Percentiles rank a stretch among this genome's conserved stretches.
Conservation (phyloP, 2,113 vertebrate genomes). For the Oophaga pumilio region DNA sequence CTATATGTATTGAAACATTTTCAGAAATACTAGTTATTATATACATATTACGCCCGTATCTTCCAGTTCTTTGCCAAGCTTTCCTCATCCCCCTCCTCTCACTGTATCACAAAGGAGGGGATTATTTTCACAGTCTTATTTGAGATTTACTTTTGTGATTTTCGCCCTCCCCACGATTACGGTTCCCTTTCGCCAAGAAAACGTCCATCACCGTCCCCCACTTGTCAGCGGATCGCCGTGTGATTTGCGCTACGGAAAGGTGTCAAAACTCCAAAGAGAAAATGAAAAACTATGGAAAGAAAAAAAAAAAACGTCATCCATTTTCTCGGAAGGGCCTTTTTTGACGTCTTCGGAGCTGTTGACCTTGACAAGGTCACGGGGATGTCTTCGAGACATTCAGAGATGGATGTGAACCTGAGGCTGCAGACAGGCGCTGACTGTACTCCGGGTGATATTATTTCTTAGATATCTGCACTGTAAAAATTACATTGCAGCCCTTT, state of each 20-base stretch:
- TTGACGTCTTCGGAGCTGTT: background rate
- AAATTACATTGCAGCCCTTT: conserved; percentile 31
- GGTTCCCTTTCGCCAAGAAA: background rate
- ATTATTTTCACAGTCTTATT: background rate
- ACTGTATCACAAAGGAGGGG: background rate
- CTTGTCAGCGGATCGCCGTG: background rate
- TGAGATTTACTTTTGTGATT: background rate
- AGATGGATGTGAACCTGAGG: background rate
- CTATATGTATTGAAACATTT: too few species aligned
- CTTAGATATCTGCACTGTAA: conserved; percentile 48
- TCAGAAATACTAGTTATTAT: too few species aligned
- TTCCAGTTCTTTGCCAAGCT: background rate
- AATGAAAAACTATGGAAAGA: background rate
- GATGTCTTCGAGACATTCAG: background rate
- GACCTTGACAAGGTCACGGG: conserved; percentile 21
- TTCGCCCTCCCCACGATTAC: background rate
- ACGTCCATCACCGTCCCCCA: background rate
- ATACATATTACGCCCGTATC: background rate
- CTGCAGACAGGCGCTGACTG: too few species aligned
- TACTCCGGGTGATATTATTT: conserved; percentile 20
- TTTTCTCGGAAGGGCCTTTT: background rate
- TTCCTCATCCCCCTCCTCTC: background rate
- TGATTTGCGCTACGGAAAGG: background rate
- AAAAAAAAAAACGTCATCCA: background rate
- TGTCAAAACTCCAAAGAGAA: conserved; percentile 11